Evolutionary conservation across 1,140 invertebrate genomes (phyloP).

Genomic region (Centruroides sculpturatus): DNA sequence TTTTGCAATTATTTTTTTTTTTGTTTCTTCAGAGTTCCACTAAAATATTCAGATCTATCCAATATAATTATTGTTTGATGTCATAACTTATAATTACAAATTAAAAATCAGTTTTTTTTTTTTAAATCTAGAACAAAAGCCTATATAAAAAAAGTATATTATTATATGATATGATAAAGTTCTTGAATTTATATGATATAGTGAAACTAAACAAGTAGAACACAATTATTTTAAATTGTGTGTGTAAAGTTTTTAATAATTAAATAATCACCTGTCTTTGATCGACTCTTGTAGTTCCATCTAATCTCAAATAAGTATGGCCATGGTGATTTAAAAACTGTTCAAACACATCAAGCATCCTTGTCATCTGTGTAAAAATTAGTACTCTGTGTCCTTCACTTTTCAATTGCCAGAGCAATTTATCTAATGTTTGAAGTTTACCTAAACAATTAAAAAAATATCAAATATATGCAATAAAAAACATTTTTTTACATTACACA

Average conservation of each 20-base stretch:
- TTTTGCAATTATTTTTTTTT: too few relatives aligned
- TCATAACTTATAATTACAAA: too few relatives aligned
- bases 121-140: too few relatives aligned
- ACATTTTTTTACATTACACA: not conserved
- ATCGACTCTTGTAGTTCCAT: constrained; percentile 94
- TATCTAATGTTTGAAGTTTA: constrained; percentile 57
- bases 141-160: too few relatives aligned
- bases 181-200: too few relatives aligned
- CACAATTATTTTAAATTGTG: too few relatives aligned
- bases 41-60: too few relatives aligned
- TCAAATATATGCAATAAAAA: not conserved
- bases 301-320: constrained; percentile 88
- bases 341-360: constrained; percentile 96
- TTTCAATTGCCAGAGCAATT: constrained; percentile 68
- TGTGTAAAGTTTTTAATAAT: not conserved
- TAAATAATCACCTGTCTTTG: constrained; percentile 57
- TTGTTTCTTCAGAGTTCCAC: too few relatives aligned
- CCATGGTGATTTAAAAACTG: constrained; percentile 94
- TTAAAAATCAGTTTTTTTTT: too few relatives aligned
- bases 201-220: too few relatives aligned
- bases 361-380: constrained; percentile 99
- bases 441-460: constrained; percentile 19
- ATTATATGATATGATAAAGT: too few relatives aligned
- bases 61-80: too few relatives aligned
- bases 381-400: constrained; percentile 74